Conservation (phyloP, 2,113 vertebrate species). For the Thamnophis sirtalis region DNA sequence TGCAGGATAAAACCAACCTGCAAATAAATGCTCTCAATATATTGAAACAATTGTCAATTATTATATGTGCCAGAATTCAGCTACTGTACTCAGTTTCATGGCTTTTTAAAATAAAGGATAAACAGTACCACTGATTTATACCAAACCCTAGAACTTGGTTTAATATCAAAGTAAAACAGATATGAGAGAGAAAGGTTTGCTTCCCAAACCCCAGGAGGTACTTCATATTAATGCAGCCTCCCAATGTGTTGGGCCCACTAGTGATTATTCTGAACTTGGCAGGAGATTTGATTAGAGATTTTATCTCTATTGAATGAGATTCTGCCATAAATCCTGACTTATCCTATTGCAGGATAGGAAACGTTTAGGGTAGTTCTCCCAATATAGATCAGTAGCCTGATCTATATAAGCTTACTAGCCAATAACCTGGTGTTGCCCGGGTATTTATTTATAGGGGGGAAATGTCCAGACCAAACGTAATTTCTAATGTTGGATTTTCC, state of each 20-base stretch:
- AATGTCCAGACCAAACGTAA: too few relatives aligned
- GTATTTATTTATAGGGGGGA: too few relatives aligned
- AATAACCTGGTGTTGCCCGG: too few relatives aligned
- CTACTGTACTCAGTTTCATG: fast-evolving
- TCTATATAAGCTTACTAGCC: background rate
- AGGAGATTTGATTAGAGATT: background rate
- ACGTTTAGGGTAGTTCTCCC: background rate
- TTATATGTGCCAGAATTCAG: fast-evolving
- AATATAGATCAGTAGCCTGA: background rate
- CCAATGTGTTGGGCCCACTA: background rate
- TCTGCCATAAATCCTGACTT: background rate
- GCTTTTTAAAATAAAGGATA: background rate
- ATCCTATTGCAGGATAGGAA: background rate
- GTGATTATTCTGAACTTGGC: background rate
- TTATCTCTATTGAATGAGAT: background rate
- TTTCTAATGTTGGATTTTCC: too few relatives aligned
- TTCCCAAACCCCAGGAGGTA: background rate
- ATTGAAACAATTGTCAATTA: background rate
- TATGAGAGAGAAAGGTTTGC: background rate
- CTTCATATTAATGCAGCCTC: background rate
- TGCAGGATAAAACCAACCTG: background rate
- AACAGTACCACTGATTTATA: background rate
- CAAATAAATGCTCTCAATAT: background rate
- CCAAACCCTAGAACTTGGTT: background rate
- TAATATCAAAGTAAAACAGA: background rate